Percentiles rank a stretch among this genome's conserved stretches.
These are phyloP conservation scores for Eupelmus urozonus DNA, from an alignment of 2,888 invertebrate genomes.

Conservation along the genomic window DNA sequence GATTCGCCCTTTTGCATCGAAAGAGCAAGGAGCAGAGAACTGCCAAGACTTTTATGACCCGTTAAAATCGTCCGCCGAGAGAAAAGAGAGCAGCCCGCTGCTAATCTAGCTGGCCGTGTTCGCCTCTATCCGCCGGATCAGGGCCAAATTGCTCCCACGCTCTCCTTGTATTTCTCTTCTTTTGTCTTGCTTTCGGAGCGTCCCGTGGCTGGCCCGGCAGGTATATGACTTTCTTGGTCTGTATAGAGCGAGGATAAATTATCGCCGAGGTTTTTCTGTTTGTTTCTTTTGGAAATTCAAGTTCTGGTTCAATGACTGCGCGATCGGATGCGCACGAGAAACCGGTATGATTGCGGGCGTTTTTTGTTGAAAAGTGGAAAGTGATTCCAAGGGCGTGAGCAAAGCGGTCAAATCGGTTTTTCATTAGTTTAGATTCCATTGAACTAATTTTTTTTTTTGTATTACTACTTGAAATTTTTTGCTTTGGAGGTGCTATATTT, in stretches of 20 bases:
- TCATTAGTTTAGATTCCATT: too few species aligned
- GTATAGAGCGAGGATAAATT: neutral
- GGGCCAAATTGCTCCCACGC: slow-evolving; percentile 21
- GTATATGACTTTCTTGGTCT: neutral
- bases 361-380: neutral
- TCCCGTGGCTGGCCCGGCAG: neutral
- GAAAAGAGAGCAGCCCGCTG: neutral
- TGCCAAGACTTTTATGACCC: slow-evolving; percentile 58
- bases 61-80: slow-evolving; percentile 54
- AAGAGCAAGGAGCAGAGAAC: neutral
- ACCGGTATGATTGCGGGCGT: neutral
- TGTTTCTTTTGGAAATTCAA: neutral
- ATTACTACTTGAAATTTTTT: neutral
- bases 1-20: neutral
- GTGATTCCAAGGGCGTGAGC: too few species aligned
- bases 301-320: too few species aligned
- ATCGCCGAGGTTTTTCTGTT: neutral
- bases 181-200: neutral
- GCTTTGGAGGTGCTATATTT: neutral
- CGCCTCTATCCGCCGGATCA: slow-evolving; percentile 11
- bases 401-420: too few species aligned
- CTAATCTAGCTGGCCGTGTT: slow-evolving; percentile 31
- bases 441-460: too few species aligned
- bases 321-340: too few species aligned
- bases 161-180: neutral